phyloP scores from a whole-genome alignment of 2,113 vertebrate genomes.

The Recurvirostra avosetta region DNA sequence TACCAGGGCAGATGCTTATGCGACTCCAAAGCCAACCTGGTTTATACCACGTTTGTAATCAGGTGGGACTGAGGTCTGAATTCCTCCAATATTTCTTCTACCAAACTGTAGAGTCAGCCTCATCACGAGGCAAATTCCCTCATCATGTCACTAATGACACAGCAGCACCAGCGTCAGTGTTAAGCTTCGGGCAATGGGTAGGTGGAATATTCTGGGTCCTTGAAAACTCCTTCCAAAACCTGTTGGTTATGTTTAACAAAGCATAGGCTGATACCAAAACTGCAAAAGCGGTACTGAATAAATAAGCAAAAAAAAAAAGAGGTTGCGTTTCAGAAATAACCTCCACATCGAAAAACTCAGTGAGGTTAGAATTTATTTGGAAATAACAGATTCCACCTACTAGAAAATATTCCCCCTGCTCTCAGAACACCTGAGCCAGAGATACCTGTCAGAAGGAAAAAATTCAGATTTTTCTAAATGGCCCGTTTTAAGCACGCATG shows the following conservation, averaged over 20 bases:
- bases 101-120: not conserved
- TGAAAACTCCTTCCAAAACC: not conserved
- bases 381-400: not conserved
- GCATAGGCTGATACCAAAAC: not conserved
- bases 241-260: not conserved
- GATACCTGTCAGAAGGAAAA: accelerated
- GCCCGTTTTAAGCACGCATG: not conserved
- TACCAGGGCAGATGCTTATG: not conserved
- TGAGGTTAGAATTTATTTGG: not conserved
- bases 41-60: not conserved
- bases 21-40: not conserved
- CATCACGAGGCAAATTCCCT: not conserved
- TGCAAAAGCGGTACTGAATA: not conserved
- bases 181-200: not conserved
- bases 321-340: not conserved
- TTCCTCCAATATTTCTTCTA: not conserved
- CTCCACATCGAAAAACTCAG: not conserved
- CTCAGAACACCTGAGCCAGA: not conserved
- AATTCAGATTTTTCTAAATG: not conserved
- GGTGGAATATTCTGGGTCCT: not conserved
- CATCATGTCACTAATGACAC: not conserved
- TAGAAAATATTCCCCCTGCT: not conserved
- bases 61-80: not conserved
- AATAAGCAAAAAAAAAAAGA: not conserved
- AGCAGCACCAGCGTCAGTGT: not conserved